A percentile compares a stretch with the other conserved stretches of the same genome.
Conservation (phyloP, 2,888 invertebrate species). For the Sthenelais limicola region DNA sequence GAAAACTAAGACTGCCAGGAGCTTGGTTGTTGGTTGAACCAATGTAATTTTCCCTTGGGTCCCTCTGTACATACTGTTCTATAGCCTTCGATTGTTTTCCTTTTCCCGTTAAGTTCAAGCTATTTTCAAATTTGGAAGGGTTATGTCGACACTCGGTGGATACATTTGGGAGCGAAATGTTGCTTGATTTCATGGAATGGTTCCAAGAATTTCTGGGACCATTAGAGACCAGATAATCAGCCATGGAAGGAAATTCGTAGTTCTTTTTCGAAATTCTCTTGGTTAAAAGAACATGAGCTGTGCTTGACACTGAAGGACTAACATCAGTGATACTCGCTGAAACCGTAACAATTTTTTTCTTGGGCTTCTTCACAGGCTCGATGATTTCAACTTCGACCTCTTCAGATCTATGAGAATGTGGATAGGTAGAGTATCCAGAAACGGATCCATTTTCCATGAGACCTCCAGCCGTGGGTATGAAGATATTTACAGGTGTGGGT, state of each 20-base stretch:
- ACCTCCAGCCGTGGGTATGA: conserved; percentile 25
- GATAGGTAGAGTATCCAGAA: no score
- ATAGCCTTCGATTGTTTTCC: neutral
- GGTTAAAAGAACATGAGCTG: conserved; percentile 5
- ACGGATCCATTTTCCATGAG: no score
- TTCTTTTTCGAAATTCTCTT: conserved; percentile 1
- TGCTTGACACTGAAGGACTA: conserved; percentile 22
- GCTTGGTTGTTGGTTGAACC: no score
- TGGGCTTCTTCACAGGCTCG: neutral
- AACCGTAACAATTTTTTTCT: neutral
- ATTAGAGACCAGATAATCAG: no score
- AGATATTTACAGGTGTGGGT: conserved; percentile 1
- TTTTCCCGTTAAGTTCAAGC: neutral
- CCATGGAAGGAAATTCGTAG: conserved; percentile 16
- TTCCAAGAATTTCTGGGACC: no score
- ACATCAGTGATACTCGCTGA: neutral
- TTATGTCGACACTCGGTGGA: no score
- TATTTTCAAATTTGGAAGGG: neutral
- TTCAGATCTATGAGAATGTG: no score
- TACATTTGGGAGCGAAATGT: no score
- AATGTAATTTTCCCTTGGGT: neutral
- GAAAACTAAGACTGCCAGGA: conserved; percentile 20
- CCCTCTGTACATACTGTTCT: neutral
- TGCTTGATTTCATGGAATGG: no score
- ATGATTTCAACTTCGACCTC: no score